Percentiles rank a stretch among this genome's conserved stretches.
Evolutionary conservation across 2,797 vertebrate species (phyloP).

Genomic region (Sebastes nivosus): DNA sequence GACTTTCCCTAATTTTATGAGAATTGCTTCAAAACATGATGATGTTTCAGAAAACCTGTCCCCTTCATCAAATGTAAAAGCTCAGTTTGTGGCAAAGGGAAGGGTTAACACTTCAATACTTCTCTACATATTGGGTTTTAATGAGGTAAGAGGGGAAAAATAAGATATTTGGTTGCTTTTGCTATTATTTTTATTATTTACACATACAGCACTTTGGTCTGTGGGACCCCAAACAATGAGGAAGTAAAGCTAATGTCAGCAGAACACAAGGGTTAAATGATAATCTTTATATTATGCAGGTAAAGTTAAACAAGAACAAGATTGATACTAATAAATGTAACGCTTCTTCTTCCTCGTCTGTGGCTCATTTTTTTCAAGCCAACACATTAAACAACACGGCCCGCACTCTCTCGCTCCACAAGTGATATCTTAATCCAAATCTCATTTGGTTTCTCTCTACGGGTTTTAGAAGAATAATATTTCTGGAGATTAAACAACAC

Average conservation of each 20-base stretch:
- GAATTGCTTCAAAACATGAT: background rate
- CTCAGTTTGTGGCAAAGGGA: background rate
- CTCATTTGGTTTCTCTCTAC: constrained; percentile 6
- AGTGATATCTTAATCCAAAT: constrained; percentile 15
- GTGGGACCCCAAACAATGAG: background rate
- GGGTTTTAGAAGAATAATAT: constrained; percentile 11
- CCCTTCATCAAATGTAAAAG: background rate
- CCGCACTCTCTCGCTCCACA: background rate
- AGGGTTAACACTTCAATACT: background rate
- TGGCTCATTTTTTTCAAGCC: background rate
- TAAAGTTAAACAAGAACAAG: background rate
- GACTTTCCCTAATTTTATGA: background rate
- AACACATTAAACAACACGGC: background rate
- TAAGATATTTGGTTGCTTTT: background rate
- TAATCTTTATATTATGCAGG: background rate
- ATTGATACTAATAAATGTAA: background rate
- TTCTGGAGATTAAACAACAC: background rate
- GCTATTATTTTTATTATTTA: background rate
- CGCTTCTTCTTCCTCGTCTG: background rate
- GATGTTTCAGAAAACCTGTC: background rate
- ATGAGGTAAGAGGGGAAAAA: background rate
- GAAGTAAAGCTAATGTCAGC: background rate
- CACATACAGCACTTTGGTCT: background rate
- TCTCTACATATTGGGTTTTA: background rate
- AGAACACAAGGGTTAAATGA: background rate